Conservation (phyloP, 2,797 vertebrate species). For the Garrulus glandarius region DNA sequence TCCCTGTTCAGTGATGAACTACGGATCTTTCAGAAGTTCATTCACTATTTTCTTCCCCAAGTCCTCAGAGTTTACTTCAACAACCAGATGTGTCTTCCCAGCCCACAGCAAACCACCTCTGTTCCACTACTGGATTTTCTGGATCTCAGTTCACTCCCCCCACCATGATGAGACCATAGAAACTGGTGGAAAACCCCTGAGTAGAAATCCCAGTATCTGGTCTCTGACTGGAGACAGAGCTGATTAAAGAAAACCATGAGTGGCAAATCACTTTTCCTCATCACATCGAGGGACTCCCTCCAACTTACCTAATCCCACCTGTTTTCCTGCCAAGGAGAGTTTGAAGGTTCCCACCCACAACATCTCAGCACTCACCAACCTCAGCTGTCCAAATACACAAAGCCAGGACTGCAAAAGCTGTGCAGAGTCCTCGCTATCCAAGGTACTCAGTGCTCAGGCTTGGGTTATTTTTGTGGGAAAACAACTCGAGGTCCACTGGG, state of each 20-base stretch:
- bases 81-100: background rate
- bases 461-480: background rate
- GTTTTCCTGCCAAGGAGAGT: background rate
- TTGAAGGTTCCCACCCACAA: background rate
- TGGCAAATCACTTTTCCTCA: background rate
- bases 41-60: background rate
- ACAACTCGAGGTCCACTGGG: background rate
- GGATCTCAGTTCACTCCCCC: background rate
- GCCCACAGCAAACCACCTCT: background rate
- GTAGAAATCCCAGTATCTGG: background rate
- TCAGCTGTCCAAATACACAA: background rate
- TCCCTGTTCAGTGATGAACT: background rate
- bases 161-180: rapidly evolving
- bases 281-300: rapidly evolving
- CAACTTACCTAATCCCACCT: background rate
- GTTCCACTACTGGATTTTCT: background rate
- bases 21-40: background rate
- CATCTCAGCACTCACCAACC: background rate
- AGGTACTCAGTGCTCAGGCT: background rate
- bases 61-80: background rate
- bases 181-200: rapidly evolving
- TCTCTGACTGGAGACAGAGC: background rate
- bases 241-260: background rate
- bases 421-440: background rate
- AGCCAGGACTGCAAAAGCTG: background rate